phyloP scores from a whole-genome alignment of 2,113 vertebrate species.

The Heloderma charlesbogerti region DNA sequence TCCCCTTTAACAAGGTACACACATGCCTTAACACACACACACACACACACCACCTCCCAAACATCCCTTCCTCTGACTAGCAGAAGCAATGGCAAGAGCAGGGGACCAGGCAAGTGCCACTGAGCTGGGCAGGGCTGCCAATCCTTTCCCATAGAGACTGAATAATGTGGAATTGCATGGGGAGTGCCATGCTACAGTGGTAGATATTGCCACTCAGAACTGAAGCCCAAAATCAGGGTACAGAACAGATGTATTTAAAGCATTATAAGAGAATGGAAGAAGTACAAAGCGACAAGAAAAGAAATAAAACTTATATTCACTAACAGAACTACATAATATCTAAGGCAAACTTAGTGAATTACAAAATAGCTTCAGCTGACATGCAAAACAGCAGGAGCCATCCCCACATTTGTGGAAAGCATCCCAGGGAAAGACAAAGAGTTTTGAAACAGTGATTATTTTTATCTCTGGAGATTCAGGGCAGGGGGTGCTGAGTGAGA shows the following conservation, averaged over 20 bases:
- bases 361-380: not conserved
- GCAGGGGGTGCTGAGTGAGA: too few species aligned
- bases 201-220: not conserved
- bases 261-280: not conserved
- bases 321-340: not conserved
- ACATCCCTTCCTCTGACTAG: too few species aligned
- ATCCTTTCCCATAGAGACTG: not conserved
- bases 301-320: not conserved
- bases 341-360: not conserved
- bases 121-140: not conserved
- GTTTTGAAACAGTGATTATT: not conserved
- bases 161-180: not conserved
- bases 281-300: not conserved
- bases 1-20: not conserved
- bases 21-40: too few species aligned
- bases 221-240: not conserved
- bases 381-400: not conserved
- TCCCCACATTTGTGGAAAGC: not conserved
- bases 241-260: not conserved
- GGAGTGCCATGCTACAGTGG: not conserved
- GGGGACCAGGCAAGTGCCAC: not conserved
- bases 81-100: not conserved
- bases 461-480: not conserved
- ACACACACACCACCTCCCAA: not conserved
- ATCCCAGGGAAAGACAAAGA: not conserved